Evolutionary conservation across 1,140 invertebrate species (phyloP).

Genomic region (Penaeus indicus): DNA sequence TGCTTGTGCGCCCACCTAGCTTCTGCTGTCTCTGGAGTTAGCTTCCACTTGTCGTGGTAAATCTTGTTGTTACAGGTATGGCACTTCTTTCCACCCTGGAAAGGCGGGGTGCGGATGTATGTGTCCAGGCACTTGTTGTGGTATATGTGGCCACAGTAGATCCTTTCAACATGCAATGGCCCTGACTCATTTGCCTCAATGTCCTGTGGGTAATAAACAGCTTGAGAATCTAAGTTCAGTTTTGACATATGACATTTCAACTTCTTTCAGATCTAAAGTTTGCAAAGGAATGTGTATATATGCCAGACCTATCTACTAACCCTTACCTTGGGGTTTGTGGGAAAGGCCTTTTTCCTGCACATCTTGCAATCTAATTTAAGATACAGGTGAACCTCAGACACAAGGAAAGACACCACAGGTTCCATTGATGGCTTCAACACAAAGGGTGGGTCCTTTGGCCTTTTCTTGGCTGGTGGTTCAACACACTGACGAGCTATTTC

Average conservation of each 20-base stretch:
- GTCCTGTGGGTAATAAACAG: slow-evolving; percentile 62
- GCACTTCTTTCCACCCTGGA: slow-evolving; percentile 80
- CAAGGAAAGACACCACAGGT: slow-evolving; percentile 76
- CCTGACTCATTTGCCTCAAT: slow-evolving; percentile 75
- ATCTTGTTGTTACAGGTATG: slow-evolving; percentile 77
- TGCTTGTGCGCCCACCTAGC: slow-evolving; percentile 84
- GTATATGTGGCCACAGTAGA: slow-evolving; percentile 84
- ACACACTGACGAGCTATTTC: slow-evolving; percentile 81
- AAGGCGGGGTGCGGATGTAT: slow-evolving; percentile 83
- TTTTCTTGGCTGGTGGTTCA: slow-evolving; percentile 77
- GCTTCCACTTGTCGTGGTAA: slow-evolving; percentile 82
- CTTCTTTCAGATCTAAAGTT: no score
- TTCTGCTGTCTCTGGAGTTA: slow-evolving; percentile 80
- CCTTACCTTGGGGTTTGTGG: slow-evolving; percentile 74
- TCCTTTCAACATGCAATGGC: slow-evolving; percentile 78
- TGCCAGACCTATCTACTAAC: no score
- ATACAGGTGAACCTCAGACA: slow-evolving; percentile 73
- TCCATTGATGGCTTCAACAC: slow-evolving; percentile 76
- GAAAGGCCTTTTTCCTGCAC: slow-evolving; percentile 75
- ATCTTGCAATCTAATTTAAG: slow-evolving; percentile 77
- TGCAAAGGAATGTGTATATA: no score
- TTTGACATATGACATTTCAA: no score
- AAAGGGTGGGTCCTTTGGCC: slow-evolving; percentile 74
- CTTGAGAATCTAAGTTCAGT: not conserved
- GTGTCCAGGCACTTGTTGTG: slow-evolving; percentile 80